A percentile compares a stretch with the other conserved stretches of the same genome.
Evolutionary conservation across 2,888 invertebrate species (phyloP).

Genomic region (Andrena flavipes): DNA sequence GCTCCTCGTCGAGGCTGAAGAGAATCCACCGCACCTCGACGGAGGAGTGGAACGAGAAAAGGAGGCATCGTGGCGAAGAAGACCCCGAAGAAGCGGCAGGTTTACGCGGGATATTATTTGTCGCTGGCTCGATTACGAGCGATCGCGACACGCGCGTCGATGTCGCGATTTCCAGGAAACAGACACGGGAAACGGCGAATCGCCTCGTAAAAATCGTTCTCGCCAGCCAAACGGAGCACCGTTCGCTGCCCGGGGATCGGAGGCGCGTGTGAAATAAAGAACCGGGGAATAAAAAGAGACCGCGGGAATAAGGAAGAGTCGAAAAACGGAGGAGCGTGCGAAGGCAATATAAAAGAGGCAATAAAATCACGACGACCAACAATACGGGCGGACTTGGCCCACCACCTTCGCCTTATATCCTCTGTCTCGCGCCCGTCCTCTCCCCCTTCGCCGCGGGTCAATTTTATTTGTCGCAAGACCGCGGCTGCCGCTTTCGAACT

Average conservation of each 20-base stretch:
- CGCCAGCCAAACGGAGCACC: constrained; percentile 31
- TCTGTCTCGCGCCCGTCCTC: neutral
- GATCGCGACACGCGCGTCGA: constrained; percentile 19
- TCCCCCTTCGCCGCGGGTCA: constrained; percentile 44
- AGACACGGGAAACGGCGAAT: constrained; percentile 35
- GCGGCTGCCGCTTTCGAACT: constrained; percentile 43
- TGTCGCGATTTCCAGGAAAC: constrained; percentile 51
- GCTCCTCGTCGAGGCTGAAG: neutral
- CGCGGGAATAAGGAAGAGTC: constrained; percentile 42
- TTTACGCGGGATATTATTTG: constrained; percentile 33
- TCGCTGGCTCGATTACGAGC: constrained; percentile 34
- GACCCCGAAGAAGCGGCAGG: neutral
- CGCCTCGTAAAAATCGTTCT: constrained; percentile 66
- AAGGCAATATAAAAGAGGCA: constrained; percentile 79
- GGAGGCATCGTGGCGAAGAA: neutral
- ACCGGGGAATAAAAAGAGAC: constrained; percentile 17
- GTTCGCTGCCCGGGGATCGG: constrained; percentile 28
- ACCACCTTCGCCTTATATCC: constrained; percentile 19
- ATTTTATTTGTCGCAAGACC: constrained; percentile 60
- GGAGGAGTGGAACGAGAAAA: neutral
- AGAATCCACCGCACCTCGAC: neutral
- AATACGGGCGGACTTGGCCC: constrained; percentile 64
- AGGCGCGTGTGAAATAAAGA: constrained; percentile 33
- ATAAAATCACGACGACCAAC: constrained; percentile 78
- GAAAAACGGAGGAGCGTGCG: constrained; percentile 48